Evolutionary conservation across 2,888 invertebrate species (phyloP), one percentile per base, ranked within the genome.

Genomic region (Drosophila borealis): DNA sequence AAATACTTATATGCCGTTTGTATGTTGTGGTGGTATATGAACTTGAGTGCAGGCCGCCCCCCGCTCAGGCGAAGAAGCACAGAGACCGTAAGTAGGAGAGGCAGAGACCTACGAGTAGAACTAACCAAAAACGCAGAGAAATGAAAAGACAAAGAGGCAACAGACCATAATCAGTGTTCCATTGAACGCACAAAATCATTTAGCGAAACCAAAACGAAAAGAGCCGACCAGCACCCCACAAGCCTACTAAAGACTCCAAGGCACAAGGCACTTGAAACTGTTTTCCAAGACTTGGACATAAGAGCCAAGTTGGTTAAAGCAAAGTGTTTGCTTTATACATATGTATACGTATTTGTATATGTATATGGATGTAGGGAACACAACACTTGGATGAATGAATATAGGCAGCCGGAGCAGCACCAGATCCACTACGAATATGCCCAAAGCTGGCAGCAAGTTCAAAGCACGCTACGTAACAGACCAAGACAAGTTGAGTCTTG

Each of bases 111-210:
- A 55, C 37, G 55, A 54, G 48, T 76, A 75, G 76, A 75, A 75
- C 69, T 61, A 63, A 67, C 70, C 77, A 75, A 70, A 76, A 70
- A 56, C 71, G 70, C 68, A 71, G 62, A 67, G 67, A 70, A 72
- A 69, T 59, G 66, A 74, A 66, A 54, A 70, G 66, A 72, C 71
- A 80, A 66, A 64, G 68, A 68, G 61, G 68, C 75, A 79, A 74
- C 70, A 81, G 85, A 90, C 83, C 83, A 90, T 88, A 90, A 86
- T 91, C 92, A 92, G 83, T 91, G 91, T 92, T 92, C 92, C 92
- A 91, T 92, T 92, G 92, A 92, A 91, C 88, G 92, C 91, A 88
- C 92, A 92, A 92, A 92, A 91, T 92, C 92, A 92, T 92, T 92
- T 91, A 92, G 91, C 92, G 92, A 91, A 91, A 92, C 92, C 91